Evolutionary conservation across 2,888 invertebrate species (phyloP).

Genomic region (Amiota minor): DNA sequence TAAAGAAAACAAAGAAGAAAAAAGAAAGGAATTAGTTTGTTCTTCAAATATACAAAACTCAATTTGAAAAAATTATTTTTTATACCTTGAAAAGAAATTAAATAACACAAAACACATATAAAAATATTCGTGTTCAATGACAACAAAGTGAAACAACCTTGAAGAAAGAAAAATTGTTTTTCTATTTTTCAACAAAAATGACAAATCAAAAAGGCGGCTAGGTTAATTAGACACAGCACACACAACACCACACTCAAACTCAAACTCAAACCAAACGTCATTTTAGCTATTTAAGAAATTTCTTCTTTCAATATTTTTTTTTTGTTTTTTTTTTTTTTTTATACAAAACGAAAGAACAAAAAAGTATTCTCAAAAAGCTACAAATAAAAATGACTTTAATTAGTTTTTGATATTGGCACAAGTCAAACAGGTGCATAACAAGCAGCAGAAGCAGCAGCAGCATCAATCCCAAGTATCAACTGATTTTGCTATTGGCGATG

Average conservation of each 20-base stretch:
- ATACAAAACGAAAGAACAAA: background rate
- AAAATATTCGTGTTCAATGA: background rate
- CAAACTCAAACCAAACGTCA: conserved; percentile 10
- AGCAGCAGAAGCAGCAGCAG: background rate
- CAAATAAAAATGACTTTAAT: conserved; percentile 51
- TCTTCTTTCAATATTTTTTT: too few species aligned
- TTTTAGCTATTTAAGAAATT: conserved; percentile 2
- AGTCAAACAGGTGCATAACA: conserved; percentile 47
- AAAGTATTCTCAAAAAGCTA: background rate
- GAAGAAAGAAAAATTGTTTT: background rate
- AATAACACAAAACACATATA: background rate
- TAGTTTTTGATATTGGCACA: conserved; percentile 48
- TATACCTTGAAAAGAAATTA: background rate
- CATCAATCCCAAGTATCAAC: too few species aligned
- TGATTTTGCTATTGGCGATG: too few species aligned
- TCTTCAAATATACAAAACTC: conserved; percentile 10
- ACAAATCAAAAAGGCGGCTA: conserved; percentile 18
- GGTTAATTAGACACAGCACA: background rate
- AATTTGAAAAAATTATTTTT: background rate
- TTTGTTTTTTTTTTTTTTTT: too few species aligned
- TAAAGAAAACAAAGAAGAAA: background rate
- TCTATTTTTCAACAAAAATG: conserved; percentile 10
- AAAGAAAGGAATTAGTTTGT: background rate
- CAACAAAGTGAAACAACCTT: conserved; percentile 13
- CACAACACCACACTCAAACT: conserved; percentile 3